These are phyloP conservation scores for Meghimatium bilineatum DNA, from an alignment of 2,888 invertebrate species.

Conservation along the genomic window DNA sequence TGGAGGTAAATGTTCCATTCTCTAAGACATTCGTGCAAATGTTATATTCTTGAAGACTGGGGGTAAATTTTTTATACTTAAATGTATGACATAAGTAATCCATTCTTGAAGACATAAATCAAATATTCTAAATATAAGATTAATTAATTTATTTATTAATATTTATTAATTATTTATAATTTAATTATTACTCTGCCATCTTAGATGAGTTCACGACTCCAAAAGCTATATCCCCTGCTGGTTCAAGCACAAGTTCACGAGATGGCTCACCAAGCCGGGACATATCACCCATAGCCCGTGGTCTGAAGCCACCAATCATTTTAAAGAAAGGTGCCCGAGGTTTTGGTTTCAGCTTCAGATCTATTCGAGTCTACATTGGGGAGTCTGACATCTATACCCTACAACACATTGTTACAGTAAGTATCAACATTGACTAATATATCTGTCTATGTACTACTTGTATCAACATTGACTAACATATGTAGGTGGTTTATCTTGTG, in stretches of 20 bases:
- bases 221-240: slow-evolving; percentile 82
- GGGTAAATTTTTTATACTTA: too few species aligned
- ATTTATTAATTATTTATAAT: too few species aligned
- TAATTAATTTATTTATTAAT: too few species aligned
- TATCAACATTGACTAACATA: background rate
- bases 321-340: slow-evolving; percentile 95
- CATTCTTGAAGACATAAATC: too few species aligned
- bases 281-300: slow-evolving; percentile 89
- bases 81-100: too few species aligned
- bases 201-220: slow-evolving; percentile 55
- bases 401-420: slow-evolving; percentile 96
- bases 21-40: too few species aligned
- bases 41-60: too few species aligned
- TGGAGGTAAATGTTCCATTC: too few species aligned
- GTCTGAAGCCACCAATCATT: slow-evolving; percentile 87
- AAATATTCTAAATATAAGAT: too few species aligned
- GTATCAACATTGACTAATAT: slow-evolving; percentile 60
- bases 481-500: too few species aligned
- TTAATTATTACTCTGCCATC: background rate
- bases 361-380: slow-evolving; percentile 97
- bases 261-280: slow-evolving; percentile 94
- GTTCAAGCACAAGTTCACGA: slow-evolving; percentile 92
- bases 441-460: background rate
- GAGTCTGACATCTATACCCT: slow-evolving; percentile 98
- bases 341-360: slow-evolving; percentile 98